Base-by-base conservation (phyloP, 2,888 invertebrate genomes). In the Clostera curtula region DNA sequence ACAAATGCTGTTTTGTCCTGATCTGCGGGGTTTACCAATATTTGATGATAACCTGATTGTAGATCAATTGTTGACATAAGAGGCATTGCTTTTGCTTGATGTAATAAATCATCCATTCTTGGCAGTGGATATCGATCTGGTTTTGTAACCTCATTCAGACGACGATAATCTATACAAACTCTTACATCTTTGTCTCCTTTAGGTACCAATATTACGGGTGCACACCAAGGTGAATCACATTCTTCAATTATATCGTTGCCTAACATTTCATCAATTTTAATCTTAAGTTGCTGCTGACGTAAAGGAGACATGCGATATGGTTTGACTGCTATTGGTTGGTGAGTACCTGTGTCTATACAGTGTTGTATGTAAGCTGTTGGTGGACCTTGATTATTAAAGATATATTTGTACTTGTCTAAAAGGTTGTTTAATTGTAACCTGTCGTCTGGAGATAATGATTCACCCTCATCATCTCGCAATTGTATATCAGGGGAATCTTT, bases 161-260 rank as follows among this genome's bases (percentile, higher is more conserved):
- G 25, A 11, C 30, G n/a, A n/a, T 26, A 26, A 14, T 68, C 66
- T 3, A 64, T 36, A 29, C 68, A 65, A 3, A 65, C 31, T 19
- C 63, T 33, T 4, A 45, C 17, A 5, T 25, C 33, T 8, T 55
- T 58, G 27, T 52, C 43, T 26, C 48, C 55, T 29, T 67, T 72
- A 2, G 58, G 56, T 3, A 69, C 53, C 32, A 67, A 36, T 1
- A 68, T 55, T 1, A 63, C 57, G 3, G 61, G 65, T 2, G 64
- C 45, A 1, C 61, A 43, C 60, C 59, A 68, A 3, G 59, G 53
- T 3, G 61, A 32, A 1, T 13, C 14, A 8, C 24, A 32, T 1
- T 22, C 18, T 10, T 15, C 31, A 11, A 27, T 27, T 17, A 31
- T 14, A 2, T 5, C 21, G 5, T 10, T 9, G 2, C 12, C 7